Base-by-base conservation (phyloP, 2,113 vertebrate genomes). In the Gambusia affinis region DNA sequence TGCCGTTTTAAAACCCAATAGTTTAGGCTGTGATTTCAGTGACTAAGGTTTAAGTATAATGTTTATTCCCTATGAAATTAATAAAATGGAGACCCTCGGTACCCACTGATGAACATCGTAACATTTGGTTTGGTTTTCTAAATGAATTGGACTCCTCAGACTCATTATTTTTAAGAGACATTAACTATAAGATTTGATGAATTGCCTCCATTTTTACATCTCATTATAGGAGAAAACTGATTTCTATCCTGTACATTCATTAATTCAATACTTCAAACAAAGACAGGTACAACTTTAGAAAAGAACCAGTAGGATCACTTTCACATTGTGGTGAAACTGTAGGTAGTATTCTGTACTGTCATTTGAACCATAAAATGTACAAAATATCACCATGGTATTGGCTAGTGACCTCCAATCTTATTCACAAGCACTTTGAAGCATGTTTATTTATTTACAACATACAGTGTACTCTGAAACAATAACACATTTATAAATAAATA, bases 391-490 rank as follows among this genome's bases (percentile, higher is more conserved):
- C 82, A 88, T 82, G 83, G 89, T 79, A 75, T 90, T 75, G 76
- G 85, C 75, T 82, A 84, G 83, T 91, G 87, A 87, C 80, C 87
- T 88, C 80, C 79, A 85, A 73, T 89, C 82, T 75, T 88, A 90
- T 92, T 89, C 92, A 94, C 93, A 92, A 93, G 90, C 89, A 92
- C 87, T 91, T 90, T 86, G 85, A 93, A 93, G 89, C 93, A 92
- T 93, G 87, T 91, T 93, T 91, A 88, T 93, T 91, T 94, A 92
- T 93, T 93, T 94, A 92, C 91, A 94, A 91, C 88, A 91, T 90
- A 93, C 91, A 91, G 85, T 87, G 86, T 87, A 92, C 87, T 90
- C 76, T 91, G 84, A 89, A 92, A 90, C 87, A 88, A 86, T 81
- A 87, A 89, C 86, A 88, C 79, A 91, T 83, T 93, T 92, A 91